Percentiles rank a stretch among this genome's conserved stretches.
Evolutionary conservation across 2,888 invertebrate species (phyloP).

Genomic region (Himalopsyche tibetana): DNA sequence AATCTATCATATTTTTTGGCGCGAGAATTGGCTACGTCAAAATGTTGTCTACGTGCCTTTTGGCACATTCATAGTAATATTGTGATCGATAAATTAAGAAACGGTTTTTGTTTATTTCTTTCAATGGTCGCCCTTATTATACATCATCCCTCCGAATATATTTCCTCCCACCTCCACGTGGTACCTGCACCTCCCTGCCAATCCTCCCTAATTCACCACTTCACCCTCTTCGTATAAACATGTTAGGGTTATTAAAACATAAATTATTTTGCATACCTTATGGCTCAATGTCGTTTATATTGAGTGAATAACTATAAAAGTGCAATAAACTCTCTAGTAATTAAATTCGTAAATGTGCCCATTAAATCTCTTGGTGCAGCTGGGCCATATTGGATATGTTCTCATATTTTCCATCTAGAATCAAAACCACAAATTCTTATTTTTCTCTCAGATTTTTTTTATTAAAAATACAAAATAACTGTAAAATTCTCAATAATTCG

Average conservation of each 20-base stretch:
- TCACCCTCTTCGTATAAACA: constrained; percentile 34
- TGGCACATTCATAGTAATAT: too few species aligned
- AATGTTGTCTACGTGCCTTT: too few species aligned
- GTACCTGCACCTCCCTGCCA: not conserved
- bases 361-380: constrained; percentile 18
- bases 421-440: too few species aligned
- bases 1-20: too few species aligned
- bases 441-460: too few species aligned
- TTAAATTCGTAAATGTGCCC: constrained; percentile 8
- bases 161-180: not conserved
- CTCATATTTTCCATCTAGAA: not conserved
- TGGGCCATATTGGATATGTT: constrained; percentile 17
- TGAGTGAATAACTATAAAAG: constrained; percentile 38
- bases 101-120: not conserved
- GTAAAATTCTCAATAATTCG: too few species aligned
- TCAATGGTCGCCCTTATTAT: not conserved
- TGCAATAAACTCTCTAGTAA: not conserved
- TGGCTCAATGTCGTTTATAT: constrained; percentile 26
- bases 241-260: constrained; percentile 59
- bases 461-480: too few species aligned
- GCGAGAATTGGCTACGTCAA: too few species aligned
- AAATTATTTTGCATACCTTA: constrained; percentile 57
- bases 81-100: too few species aligned
- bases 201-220: not conserved
- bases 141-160: constrained; percentile 14